A percentile compares a stretch with the other conserved stretches of the same genome.
Conservation (phyloP, 2,797 vertebrate species). For the Hippopotamyrus pictus region DNA sequence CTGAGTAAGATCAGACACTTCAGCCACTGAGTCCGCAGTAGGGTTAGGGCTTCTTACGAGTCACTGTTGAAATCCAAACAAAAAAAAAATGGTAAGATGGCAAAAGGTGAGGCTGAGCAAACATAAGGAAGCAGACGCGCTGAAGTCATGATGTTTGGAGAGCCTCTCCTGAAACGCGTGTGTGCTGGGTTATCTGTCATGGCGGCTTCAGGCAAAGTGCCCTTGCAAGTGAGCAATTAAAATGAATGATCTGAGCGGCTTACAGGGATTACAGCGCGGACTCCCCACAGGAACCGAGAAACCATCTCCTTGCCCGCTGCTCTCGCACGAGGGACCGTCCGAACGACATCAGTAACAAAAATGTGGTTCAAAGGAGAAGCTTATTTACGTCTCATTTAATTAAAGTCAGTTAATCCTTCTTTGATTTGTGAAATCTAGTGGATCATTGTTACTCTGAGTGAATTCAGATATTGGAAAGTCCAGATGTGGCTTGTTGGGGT, state of each 20-base stretch:
- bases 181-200: background rate
- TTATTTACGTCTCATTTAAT: background rate
- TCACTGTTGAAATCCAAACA: background rate
- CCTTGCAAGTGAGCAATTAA: background rate
- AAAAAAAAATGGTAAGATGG: background rate
- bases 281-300: background rate
- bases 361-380: background rate
- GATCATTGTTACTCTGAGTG: background rate
- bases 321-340: background rate
- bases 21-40: background rate
- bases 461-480: background rate
- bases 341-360: background rate
- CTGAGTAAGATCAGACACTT: background rate
- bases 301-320: background rate
- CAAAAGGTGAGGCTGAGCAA: background rate
- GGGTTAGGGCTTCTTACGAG: background rate
- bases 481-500: background rate
- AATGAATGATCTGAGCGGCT: background rate
- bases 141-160: background rate
- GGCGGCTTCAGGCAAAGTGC: background rate
- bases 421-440: background rate
- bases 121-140: background rate
- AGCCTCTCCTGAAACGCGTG: background rate
- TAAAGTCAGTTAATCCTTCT: background rate
- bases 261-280: background rate